phyloP scores from a whole-genome alignment of 2,888 invertebrate genomes.

The Hydropsyche betteni region DNA sequence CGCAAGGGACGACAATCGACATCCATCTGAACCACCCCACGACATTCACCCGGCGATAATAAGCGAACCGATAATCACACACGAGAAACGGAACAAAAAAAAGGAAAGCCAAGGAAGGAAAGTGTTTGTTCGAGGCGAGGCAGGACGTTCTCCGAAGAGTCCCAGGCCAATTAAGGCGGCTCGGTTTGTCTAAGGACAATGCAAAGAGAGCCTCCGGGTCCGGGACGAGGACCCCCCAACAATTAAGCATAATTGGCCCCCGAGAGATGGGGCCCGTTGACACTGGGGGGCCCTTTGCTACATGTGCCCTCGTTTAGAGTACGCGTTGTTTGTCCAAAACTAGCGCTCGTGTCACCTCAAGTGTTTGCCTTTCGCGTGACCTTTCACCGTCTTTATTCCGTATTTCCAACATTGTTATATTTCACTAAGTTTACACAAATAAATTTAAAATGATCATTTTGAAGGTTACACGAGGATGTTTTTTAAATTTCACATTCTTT shows the following conservation, averaged over 20 bases:
- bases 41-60: not conserved
- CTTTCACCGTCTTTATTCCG: not conserved
- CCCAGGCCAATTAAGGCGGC: constrained; percentile 47
- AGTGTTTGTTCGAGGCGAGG: constrained; percentile 7
- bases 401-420: not conserved
- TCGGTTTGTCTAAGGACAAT: constrained; percentile 39
- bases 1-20: not conserved
- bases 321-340: constrained; percentile 31
- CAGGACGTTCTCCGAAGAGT: constrained; percentile 12
- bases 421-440: too few species aligned
- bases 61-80: not conserved
- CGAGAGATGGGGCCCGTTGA: constrained; percentile 47
- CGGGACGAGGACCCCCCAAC: constrained; percentile 35
- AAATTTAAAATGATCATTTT: too few species aligned
- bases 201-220: constrained; percentile 42
- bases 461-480: too few species aligned
- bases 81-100: too few species aligned
- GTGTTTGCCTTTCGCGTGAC: constrained; percentile 2
- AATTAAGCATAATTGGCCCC: constrained; percentile 51
- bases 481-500: too few species aligned
- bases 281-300: constrained; percentile 44
- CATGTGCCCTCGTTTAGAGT: constrained; percentile 16
- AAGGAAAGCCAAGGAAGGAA: not conserved
- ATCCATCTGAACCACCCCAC: not conserved
- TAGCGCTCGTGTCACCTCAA: constrained; percentile 16